Evolutionary conservation across 2,797 vertebrate genomes (phyloP), one percentile per base, ranked within the genome.

Genomic region (Pogonophryne albipinna): DNA sequence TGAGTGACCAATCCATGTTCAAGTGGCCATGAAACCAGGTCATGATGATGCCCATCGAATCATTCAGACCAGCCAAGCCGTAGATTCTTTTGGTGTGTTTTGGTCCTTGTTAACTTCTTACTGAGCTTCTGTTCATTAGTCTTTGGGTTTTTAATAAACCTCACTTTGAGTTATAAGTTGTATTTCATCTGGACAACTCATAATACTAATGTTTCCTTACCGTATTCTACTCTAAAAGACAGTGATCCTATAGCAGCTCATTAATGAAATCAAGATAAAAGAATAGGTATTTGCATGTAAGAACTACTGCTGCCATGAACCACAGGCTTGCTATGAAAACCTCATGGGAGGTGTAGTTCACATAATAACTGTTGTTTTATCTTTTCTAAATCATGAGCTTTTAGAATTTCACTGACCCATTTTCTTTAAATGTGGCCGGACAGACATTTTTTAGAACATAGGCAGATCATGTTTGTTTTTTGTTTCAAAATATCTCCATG

Each of bases 261-360:
- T 58, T 6, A 17, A 42, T 71, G 52, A 5, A 64, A 20, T 27
- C 16, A 41, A 17, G 17, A n/a, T 63, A 4, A 44, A 64, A 31
- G 17, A 1, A n/a, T 15, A 2, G 16, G 63, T 5, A 45, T 27
- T 49, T 68, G 8, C n/a, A 27, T 42, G 56, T 10, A 23, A 45
- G 10, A 70, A 31, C 16, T 47, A 10, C 8, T n/a, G 10, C 23
- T 69, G 17, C 17, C 13, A 52, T 52, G 3, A 69, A 17, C 41
- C 49, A 50, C n/a, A 12, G 20, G 4, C 2, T 0, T 52, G 14
- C 20, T 34, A 38, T 47, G 50, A 50, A 59, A 58, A 9, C 47
- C 19, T 42, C n/a, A 66, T 15, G 7, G 45, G 55, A 62, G 53
- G 34, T 78, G 41, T 27, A 53, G 55, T 61, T 74, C n/a, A 44